Evolutionary conservation across 2,888 invertebrate genomes (phyloP).

Genomic region (Aquatica leii): DNA sequence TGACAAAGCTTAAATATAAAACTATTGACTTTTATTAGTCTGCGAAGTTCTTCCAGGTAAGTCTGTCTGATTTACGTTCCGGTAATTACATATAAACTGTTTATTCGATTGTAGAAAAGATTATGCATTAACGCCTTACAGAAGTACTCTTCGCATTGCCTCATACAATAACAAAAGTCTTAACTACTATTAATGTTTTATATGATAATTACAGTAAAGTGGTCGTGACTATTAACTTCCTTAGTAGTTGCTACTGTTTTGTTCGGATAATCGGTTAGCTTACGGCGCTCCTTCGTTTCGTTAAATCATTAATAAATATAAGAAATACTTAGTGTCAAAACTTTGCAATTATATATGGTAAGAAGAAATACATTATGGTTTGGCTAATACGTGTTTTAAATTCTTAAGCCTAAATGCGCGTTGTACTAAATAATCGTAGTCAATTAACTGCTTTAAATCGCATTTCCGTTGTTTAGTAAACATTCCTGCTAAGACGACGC

Average conservation of each 20-base stretch:
- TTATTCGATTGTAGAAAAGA: background rate
- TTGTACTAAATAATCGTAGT: no score
- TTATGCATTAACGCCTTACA: background rate
- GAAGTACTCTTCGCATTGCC: no score
- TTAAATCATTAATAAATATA: no score
- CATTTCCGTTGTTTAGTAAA: no score
- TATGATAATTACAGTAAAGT: slow-evolving; percentile 25
- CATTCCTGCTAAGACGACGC: no score
- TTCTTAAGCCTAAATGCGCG: no score
- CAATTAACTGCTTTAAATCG: no score
- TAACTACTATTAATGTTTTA: slow-evolving; percentile 17
- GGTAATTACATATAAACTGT: background rate
- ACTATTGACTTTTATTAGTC: slow-evolving; percentile 35
- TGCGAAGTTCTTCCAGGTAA: slow-evolving; percentile 39
- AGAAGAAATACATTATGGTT: no score
- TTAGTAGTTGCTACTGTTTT: slow-evolving; percentile 18
- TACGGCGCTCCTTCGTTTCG: no score
- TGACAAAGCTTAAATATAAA: slow-evolving; percentile 32
- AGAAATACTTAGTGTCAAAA: no score
- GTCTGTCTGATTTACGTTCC: slow-evolving; percentile 12
- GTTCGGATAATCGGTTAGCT: background rate
- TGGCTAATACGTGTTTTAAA: no score
- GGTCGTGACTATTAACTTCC: slow-evolving; percentile 22
- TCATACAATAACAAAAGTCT: background rate
- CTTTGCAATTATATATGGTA: no score